Conservation (phyloP, 1,140 invertebrate species). For the Meloidogyne exigua region DNA sequence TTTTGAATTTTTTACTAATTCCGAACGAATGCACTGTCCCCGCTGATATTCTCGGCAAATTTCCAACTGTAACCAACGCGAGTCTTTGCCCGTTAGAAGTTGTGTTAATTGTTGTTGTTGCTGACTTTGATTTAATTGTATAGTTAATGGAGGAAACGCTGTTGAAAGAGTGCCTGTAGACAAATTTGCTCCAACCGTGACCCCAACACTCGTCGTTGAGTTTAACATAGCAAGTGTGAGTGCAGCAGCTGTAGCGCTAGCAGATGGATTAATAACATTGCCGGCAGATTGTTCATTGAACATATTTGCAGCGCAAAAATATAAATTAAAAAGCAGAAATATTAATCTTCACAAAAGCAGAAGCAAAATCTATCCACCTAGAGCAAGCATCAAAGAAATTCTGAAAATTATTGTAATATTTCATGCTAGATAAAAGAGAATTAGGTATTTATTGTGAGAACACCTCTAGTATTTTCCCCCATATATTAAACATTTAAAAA, state of each 20-base stretch:
- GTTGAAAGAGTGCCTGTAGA: background rate
- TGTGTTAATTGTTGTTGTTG: constrained; percentile 66
- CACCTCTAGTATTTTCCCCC: too few species aligned
- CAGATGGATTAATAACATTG: background rate
- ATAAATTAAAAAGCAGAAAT: background rate
- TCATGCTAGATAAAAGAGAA: too few species aligned
- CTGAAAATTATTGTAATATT: background rate
- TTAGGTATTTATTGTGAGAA: too few species aligned
- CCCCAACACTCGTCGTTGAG: constrained; percentile 12
- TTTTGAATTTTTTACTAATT: constrained; percentile 69
- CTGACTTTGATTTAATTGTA: constrained; percentile 27
- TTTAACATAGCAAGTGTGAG: constrained; percentile 23
- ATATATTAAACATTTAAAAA: too few species aligned
- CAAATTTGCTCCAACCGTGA: constrained; percentile 18
- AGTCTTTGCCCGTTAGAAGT: constrained; percentile 95
- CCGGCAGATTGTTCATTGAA: background rate
- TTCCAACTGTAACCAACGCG: constrained; percentile 97
- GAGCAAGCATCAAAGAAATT: background rate
- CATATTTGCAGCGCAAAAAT: background rate
- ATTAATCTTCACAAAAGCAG: background rate
- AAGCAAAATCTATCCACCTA: background rate
- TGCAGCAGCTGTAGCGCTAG: constrained; percentile 21
- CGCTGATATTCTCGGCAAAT: constrained; percentile 95
- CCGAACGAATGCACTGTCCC: constrained; percentile 96
- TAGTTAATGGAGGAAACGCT: background rate